Base-by-base conservation (phyloP, 2,797 vertebrate species). In the Rhabdophis nuchalis region DNA sequence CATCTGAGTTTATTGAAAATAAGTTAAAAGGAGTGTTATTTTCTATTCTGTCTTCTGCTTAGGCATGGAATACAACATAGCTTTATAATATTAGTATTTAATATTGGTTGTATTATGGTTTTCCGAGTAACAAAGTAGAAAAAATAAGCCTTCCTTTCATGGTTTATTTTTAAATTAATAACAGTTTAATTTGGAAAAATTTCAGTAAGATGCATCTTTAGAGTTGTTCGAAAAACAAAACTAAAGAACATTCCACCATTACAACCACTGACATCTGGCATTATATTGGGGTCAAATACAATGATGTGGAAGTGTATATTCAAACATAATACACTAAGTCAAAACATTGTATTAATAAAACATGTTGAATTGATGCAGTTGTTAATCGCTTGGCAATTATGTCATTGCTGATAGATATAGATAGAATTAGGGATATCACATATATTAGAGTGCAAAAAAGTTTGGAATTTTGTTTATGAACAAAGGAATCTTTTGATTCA, bases 11-110 rank as follows among this genome's bases (percentile, higher is more conserved):
- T 87, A 36, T 56, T 56, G 58, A 54, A n/a, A 54, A 54, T 32
- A 87, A 54, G 16, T 8, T n/a, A 18, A 20, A 11, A 8, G 1
- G 53, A 6, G 3, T 32, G 1, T 11, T 92, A 41, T 52, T 23
- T 61, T 11, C 8, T 90, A 92, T 88, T 93, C 91, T 93, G n/a
- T 85, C 58, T 91, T 95, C 94, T 93, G 57, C 85, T 32, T 23
- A 89, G 89, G 25, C 85, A 23, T 92, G 85, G 64, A 91, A 91
- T 92, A 50, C 87, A 54, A 54, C 85, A 56, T 89, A 58, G 41
- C 58, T 85, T 54, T 36, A 36, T 50, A 46, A 32, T 52, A 61
- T 82, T 46, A 82, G 20, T 25, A 82, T 82, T 82, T 7, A 46
- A 25, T 82, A 58, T 9, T 92, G 60, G 27, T 23, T 52, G 25